Conservation (phyloP, 1,140 invertebrate species). For the Heterodera carotae region DNA sequence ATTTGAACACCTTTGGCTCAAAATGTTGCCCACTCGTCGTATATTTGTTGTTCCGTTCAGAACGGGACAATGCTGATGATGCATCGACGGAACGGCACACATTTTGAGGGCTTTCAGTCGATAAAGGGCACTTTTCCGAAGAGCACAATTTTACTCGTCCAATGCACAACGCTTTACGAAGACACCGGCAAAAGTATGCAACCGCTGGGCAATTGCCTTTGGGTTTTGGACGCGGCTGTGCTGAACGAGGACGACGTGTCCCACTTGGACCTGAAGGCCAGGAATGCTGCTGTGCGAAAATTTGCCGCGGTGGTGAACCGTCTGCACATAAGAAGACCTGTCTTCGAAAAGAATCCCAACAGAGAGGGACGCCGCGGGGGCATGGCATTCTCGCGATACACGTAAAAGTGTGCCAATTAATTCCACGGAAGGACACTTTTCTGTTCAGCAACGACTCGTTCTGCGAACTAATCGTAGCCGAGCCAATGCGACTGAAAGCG, state of each 20-base stretch:
- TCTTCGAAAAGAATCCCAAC: not conserved
- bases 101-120: constrained; percentile 16
- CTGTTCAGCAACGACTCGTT: constrained; percentile 6
- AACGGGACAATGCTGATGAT: not conserved
- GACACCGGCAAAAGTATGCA: constrained; percentile 31
- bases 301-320: constrained; percentile 37
- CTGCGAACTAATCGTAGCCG: constrained; percentile 30
- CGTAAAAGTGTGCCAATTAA: not conserved
- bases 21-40: constrained; percentile 14
- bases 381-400: not conserved
- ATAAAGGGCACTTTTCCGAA: constrained; percentile 15
- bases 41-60: constrained; percentile 21
- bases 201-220: constrained; percentile 26
- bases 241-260: constrained; percentile 38
- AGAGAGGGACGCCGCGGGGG: not conserved
- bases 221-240: constrained; percentile 38
- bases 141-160: constrained; percentile 31
- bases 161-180: constrained; percentile 33
- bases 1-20: no score
- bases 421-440: not conserved
- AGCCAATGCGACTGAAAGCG: constrained; percentile 28
- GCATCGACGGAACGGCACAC: not conserved
- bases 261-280: constrained; percentile 32
- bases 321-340: not conserved
- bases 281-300: constrained; percentile 31